These are phyloP conservation scores for Synanthedon vespiformis DNA, from an alignment of 2,888 invertebrate species.

Conservation along the genomic window DNA sequence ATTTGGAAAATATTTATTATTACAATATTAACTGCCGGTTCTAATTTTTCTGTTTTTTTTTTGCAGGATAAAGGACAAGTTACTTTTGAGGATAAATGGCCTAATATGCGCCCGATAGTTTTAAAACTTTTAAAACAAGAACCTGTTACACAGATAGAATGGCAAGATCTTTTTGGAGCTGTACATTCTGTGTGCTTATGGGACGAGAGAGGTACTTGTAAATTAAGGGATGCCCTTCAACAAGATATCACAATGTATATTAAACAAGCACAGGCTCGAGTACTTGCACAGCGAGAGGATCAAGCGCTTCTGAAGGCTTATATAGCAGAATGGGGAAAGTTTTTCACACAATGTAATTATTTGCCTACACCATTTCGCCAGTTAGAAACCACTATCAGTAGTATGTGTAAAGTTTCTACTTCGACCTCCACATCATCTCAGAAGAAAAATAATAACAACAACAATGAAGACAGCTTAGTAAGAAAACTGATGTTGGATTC, in stretches of 20 bases:
- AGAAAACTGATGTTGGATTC: conserved; percentile 96
- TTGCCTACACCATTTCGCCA: conserved; percentile 95
- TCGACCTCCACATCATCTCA: conserved; percentile 50
- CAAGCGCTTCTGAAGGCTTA: conserved; percentile 96
- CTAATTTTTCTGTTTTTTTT: conserved; percentile 2
- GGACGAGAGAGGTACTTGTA: conserved; percentile 95
- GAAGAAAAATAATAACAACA: conserved; percentile 67
- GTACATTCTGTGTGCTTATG: conserved; percentile 96
- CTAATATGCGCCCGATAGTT: conserved; percentile 92
- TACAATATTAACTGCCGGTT: neutral
- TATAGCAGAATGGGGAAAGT: conserved; percentile 98
- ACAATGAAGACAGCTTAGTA: conserved; percentile 90
- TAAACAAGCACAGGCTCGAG: conserved; percentile 90
- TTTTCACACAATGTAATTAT: conserved; percentile 97
- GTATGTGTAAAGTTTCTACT: conserved; percentile 51
- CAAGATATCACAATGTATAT: conserved; percentile 96
- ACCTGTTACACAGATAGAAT: conserved; percentile 91
- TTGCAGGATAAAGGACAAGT: conserved; percentile 83
- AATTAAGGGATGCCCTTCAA: conserved; percentile 88
- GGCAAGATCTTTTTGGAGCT: conserved; percentile 97
- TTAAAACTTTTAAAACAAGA: conserved; percentile 94
- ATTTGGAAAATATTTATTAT: too few relatives aligned
- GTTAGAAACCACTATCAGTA: conserved; percentile 85
- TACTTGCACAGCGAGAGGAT: conserved; percentile 92
- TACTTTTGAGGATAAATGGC: conserved; percentile 97